Evolutionary conservation across 1,140 invertebrate genomes (phyloP).

Genomic region (Zaprionus camerounensis): DNA sequence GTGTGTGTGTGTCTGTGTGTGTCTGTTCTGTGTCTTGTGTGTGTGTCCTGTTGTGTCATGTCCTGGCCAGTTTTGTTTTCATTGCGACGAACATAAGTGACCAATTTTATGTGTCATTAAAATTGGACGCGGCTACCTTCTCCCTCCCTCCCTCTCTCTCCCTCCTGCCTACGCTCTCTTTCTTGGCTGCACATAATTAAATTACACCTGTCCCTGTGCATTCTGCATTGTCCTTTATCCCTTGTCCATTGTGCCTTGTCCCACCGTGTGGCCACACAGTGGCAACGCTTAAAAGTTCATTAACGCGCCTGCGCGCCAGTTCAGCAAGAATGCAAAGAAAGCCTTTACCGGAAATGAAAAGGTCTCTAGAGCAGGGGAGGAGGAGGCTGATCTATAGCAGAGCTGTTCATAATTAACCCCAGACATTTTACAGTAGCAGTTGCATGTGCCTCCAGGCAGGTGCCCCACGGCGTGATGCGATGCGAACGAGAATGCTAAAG

Average conservation of each 20-base stretch:
- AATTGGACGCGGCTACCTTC: constrained; percentile 72
- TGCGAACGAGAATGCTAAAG: background rate
- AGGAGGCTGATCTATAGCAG: background rate
- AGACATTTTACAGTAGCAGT: constrained; percentile 63
- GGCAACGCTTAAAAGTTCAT: constrained; percentile 76
- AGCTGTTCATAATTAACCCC: constrained; percentile 59
- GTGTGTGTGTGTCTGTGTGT: background rate
- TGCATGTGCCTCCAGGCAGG: constrained; percentile 14
- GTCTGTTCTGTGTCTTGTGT: background rate
- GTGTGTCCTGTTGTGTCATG: constrained; percentile 65
- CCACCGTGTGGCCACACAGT: constrained; percentile 32
- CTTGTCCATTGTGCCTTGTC: constrained; percentile 11
- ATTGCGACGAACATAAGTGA: constrained; percentile 78
- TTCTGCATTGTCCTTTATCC: constrained; percentile 41
- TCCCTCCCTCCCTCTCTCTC: constrained; percentile 6
- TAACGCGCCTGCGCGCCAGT: constrained; percentile 64
- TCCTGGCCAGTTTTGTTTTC: constrained; percentile 80
- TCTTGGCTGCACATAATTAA: constrained; percentile 69
- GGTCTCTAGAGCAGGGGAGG: background rate
- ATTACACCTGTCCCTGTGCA: constrained; percentile 73
- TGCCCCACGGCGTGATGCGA: constrained; percentile 38
- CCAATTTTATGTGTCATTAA: constrained; percentile 83
- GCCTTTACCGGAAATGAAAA: constrained; percentile 64
- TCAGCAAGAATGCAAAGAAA: background rate
- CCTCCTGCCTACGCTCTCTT: background rate